Conservation (phyloP, 2,113 vertebrate genomes). For the Clupea harengus region DNA sequence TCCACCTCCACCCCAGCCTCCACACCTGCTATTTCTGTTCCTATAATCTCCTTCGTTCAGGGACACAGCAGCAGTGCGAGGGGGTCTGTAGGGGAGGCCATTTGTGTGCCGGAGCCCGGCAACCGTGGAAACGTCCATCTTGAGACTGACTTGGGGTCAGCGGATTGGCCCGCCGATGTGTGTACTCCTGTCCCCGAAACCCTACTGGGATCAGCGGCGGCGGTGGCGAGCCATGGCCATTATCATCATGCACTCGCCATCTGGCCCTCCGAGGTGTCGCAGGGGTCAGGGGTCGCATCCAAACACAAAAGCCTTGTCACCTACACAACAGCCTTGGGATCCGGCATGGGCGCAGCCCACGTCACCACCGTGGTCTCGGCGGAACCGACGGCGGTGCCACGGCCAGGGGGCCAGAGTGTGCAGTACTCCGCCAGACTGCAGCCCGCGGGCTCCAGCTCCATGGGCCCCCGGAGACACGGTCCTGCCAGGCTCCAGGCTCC, state of each 20-base stretch:
- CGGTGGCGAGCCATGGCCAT: not conserved
- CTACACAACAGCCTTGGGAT: conserved; percentile 52
- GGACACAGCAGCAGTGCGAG: conserved; percentile 58
- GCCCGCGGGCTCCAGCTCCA: conserved; percentile 44
- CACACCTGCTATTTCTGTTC: conserved; percentile 66
- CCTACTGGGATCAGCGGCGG: conserved; percentile 40
- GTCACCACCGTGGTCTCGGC: conserved; percentile 53
- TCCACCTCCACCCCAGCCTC: conserved; percentile 31
- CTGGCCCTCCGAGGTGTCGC: conserved; percentile 30
- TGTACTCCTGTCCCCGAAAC: conserved; percentile 48
- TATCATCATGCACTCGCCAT: conserved; percentile 12
- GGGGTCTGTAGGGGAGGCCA: not conserved
- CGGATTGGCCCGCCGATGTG: conserved; percentile 44
- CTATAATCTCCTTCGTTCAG: conserved; percentile 77
- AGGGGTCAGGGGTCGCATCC: conserved; percentile 46
- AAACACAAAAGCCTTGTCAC: conserved; percentile 62
- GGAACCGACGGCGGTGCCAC: conserved; percentile 26
- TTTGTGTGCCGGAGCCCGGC: not conserved
- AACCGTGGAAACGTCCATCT: conserved; percentile 15
- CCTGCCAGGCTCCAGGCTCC: not conserved
- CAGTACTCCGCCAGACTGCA: conserved; percentile 38
- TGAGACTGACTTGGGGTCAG: conserved; percentile 36
- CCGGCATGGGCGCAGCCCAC: conserved; percentile 39
- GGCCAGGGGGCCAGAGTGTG: conserved; percentile 37
- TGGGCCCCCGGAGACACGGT: conserved; percentile 19